Conservation (phyloP, 92 coral and sea anemone genomes). For the Diadumene lineata region DNA sequence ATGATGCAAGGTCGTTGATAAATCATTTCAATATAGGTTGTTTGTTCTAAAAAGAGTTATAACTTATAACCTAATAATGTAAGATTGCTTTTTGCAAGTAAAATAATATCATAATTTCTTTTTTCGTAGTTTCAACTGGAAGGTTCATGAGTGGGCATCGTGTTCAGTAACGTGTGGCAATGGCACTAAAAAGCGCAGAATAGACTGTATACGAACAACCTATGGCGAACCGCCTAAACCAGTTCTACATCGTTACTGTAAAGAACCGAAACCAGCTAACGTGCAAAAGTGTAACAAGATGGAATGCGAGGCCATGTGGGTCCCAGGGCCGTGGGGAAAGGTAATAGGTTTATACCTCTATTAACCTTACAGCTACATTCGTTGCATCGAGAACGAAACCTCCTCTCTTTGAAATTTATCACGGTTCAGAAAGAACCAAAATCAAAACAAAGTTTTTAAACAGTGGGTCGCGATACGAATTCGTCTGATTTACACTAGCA, state of each 20-base stretch:
- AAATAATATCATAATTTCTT: not conserved
- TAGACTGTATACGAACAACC: conserved; percentile 20
- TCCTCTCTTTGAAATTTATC: no score
- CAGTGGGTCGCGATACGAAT: no score
- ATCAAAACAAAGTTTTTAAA: no score
- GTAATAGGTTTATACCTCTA: conserved; percentile 10
- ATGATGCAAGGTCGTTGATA: no score
- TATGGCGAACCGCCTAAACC: conserved; percentile 15
- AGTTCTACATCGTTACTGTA: conserved; percentile 23
- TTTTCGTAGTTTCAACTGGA: conserved; percentile 34
- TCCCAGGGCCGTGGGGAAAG: conserved; percentile 50
- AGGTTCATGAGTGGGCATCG: conserved; percentile 45
- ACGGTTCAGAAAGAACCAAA: no score
- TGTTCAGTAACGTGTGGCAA: conserved; percentile 77
- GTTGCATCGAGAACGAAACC: no score
- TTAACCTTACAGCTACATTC: no score
- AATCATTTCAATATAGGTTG: no score
- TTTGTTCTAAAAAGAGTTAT: no score
- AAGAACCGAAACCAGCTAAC: conserved; percentile 28
- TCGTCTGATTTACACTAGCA: no score
- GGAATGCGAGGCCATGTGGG: conserved; percentile 51
- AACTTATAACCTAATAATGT: no score
- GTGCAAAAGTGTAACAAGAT: conserved; percentile 28
- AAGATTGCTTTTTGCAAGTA: no score
- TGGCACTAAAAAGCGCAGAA: conserved; percentile 26